Evolutionary conservation across 2,797 vertebrate genomes (phyloP), one percentile per base, ranked within the genome.

Genomic region (Glyptemys insculpta): DNA sequence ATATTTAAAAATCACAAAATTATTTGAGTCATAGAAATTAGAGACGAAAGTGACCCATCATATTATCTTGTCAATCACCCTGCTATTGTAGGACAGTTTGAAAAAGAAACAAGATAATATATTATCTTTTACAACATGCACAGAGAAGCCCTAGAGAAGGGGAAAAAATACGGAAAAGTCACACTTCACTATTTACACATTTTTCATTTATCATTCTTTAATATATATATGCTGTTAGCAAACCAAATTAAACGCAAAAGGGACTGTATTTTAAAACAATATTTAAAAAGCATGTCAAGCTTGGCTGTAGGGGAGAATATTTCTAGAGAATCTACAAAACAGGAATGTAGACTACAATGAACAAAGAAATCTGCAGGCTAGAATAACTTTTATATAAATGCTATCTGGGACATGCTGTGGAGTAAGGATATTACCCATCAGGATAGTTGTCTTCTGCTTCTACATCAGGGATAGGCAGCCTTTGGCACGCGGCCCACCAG

Each of bases 341-440:
- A 1, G 11, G 1, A 90, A 93, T 3, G 29, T 8, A 91, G 74
- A n/a, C 19, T 68, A 50, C 62, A 85, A 91, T 56, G 83, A 85
- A 16, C 12, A 80, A 90, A 4, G 79, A 50, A 83, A 65, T 0
- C 54, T 85, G 9, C 34, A 95, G 54, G 37, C 6, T 59, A 53
- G 29, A 96, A 57, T 79, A 44, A 87, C 83, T 79, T 76, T 91
- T 91, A 91, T 34, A 92, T 89, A 82, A 93, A 80, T 76, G n/a
- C 14, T 72, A 9, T 2, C 29, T 76, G 65, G 88, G 49, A 79
- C 52, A 82, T 5, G 80, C 29, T 89, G 74, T 12, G 2, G 10
- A 86, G 44, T 18, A 94, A 94, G 10, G 85, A 91, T 74, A 4
- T 78, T 90, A 23, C 19, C 34, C 21, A 37, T 23, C 25, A 68